Conservation (phyloP, 2,113 vertebrate species). For the Protomyctophum bolini region DNA sequence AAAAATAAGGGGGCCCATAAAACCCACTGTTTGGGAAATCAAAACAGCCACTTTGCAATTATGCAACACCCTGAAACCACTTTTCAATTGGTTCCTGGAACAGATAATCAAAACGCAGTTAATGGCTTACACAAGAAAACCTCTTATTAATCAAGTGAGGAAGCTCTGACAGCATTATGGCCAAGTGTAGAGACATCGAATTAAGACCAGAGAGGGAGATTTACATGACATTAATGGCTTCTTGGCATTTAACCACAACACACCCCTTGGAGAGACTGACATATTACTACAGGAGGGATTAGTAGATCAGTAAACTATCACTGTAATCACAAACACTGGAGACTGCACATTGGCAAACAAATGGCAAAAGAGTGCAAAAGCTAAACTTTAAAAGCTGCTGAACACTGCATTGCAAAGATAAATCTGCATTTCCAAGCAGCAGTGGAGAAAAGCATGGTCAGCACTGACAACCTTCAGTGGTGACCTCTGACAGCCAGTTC, state of each 20-base stretch:
- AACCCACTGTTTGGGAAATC: too few species aligned
- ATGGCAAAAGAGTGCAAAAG: slow-evolving; percentile 19
- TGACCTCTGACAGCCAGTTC: slow-evolving; percentile 49
- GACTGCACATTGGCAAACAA: not conserved
- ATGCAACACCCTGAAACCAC: not conserved
- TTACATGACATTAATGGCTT: slow-evolving; percentile 36
- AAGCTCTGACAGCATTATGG: slow-evolving; percentile 16
- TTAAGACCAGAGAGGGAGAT: slow-evolving; percentile 40
- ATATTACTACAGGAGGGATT: slow-evolving; percentile 39
- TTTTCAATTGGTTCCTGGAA: slow-evolving; percentile 9
- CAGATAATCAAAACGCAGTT: slow-evolving; percentile 38
- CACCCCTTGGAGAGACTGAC: slow-evolving; percentile 1
- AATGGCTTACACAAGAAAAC: slow-evolving; percentile 7
- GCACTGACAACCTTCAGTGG: slow-evolving; percentile 56
- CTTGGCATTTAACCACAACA: slow-evolving; percentile 30
- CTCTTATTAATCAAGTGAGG: slow-evolving; percentile 6
- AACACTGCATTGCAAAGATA: slow-evolving; percentile 18
- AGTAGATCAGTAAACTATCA: slow-evolving; percentile 40
- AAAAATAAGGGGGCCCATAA: too few species aligned
- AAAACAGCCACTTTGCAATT: too few species aligned
- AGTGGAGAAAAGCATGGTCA: slow-evolving; percentile 40
- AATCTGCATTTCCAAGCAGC: slow-evolving; percentile 55
- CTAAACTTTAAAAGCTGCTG: slow-evolving; percentile 27
- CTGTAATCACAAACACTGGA: slow-evolving; percentile 22
- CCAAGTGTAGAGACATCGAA: slow-evolving; percentile 29